These are phyloP conservation scores for Heterodera carotae DNA, from an alignment of 1,140 invertebrate genomes.

Conservation along the genomic window DNA sequence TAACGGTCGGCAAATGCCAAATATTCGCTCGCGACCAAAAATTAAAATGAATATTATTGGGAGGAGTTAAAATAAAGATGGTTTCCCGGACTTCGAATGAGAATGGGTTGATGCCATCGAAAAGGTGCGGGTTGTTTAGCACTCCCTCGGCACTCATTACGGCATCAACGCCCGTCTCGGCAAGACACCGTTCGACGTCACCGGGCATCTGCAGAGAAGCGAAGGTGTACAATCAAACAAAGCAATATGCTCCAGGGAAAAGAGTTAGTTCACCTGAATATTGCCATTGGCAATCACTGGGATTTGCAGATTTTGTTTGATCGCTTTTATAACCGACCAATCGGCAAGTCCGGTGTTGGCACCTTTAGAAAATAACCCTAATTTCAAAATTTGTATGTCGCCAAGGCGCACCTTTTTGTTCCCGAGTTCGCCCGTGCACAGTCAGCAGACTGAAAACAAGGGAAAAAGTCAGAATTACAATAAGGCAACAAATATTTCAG, in stretches of 20 bases:
- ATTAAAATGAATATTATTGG: not conserved
- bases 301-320: slow-evolving; percentile 83
- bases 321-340: slow-evolving; percentile 88
- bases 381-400: slow-evolving; percentile 30
- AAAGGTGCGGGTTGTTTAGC: slow-evolving; percentile 89
- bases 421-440: slow-evolving; percentile 90
- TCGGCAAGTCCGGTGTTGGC: slow-evolving; percentile 87
- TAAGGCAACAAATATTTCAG: too few species aligned
- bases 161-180: slow-evolving; percentile 82
- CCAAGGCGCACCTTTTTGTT: slow-evolving; percentile 75
- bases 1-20: slow-evolving; percentile 79
- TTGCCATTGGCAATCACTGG: slow-evolving; percentile 98
- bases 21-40: slow-evolving; percentile 77
- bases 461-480: too few species aligned
- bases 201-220: slow-evolving; percentile 68
- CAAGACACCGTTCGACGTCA: slow-evolving; percentile 83
- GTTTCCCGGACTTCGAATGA: slow-evolving; percentile 78
- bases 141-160: slow-evolving; percentile 81
- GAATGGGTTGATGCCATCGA: slow-evolving; percentile 66
- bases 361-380: slow-evolving; percentile 68
- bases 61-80: too few species aligned
- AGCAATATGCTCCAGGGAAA: too few species aligned
- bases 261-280: slow-evolving; percentile 76
- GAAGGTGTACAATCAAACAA: too few species aligned
- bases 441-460: slow-evolving; percentile 74